Evolutionary conservation across 2,888 invertebrate species (phyloP).

Genomic region (Amiota mariae): DNA sequence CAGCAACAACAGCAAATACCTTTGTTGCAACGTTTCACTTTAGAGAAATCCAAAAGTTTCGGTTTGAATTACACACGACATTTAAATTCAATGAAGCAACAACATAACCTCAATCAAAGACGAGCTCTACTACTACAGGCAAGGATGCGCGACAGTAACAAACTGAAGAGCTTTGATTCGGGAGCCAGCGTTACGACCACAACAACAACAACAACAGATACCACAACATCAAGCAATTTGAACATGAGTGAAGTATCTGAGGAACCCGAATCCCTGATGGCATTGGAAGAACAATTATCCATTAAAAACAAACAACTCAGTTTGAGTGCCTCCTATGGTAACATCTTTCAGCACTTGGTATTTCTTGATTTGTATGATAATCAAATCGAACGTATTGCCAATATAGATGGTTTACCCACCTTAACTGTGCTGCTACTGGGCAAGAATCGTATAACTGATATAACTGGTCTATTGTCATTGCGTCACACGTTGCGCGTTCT

Average conservation of each 20-base stretch:
- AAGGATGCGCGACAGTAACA: slow-evolving; percentile 32
- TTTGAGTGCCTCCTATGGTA: slow-evolving; percentile 65
- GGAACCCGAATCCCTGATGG: slow-evolving; percentile 29
- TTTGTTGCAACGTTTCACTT: slow-evolving; percentile 48
- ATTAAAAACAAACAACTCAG: slow-evolving; percentile 70
- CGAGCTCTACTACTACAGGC: slow-evolving; percentile 48
- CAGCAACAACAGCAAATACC: slow-evolving; percentile 42
- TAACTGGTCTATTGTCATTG: slow-evolving; percentile 67
- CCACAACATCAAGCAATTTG: slow-evolving; percentile 32
- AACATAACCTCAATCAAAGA: slow-evolving; percentile 57
- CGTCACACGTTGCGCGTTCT: slow-evolving; percentile 85
- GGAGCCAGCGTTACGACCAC: slow-evolving; percentile 45
- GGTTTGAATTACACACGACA: slow-evolving; percentile 65
- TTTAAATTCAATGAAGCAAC: slow-evolving; percentile 60
- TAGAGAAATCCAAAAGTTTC: slow-evolving; percentile 72
- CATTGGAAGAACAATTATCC: slow-evolving; percentile 54
- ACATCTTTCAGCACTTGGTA: slow-evolving; percentile 79
- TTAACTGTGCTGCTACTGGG: slow-evolving; percentile 91
- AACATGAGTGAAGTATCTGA: slow-evolving; percentile 51
- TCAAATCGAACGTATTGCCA: slow-evolving; percentile 89
- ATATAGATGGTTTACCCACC: slow-evolving; percentile 84
- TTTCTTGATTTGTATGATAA: slow-evolving; percentile 96
- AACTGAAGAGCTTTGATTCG: slow-evolving; percentile 64
- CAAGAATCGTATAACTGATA: slow-evolving; percentile 82
- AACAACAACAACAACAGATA: slow-evolving; percentile 40